These are phyloP conservation scores for Caiman crocodilus DNA, from an alignment of 2,797 vertebrate species.

Conservation along the genomic window DNA sequence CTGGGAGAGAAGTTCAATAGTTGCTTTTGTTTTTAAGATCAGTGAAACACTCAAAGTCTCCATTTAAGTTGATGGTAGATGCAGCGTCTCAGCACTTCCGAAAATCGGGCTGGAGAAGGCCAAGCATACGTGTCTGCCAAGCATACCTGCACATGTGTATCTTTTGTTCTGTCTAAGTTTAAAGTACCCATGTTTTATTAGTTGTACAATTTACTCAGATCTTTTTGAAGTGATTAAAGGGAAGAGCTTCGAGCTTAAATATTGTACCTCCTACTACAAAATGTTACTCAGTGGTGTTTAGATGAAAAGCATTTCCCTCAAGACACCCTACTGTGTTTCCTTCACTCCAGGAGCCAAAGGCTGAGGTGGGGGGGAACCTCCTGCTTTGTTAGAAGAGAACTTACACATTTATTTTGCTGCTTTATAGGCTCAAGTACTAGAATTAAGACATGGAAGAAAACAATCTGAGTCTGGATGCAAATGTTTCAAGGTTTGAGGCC, in stretches of 20 bases:
- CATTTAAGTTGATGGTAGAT: not conserved
- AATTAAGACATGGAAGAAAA: not conserved
- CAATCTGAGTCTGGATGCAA: too few relatives aligned
- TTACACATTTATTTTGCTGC: not conserved
- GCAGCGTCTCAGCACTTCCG: not conserved
- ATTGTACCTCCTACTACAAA: not conserved
- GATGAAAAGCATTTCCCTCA: not conserved
- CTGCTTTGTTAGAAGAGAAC: not conserved
- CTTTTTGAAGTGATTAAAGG: not conserved
- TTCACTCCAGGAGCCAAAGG: not conserved
- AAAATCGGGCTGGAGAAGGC: not conserved
- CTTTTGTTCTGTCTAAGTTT: not conserved
- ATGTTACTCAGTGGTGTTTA: not conserved
- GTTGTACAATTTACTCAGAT: not conserved
- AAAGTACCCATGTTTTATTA: not conserved
- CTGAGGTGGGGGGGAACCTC: not conserved
- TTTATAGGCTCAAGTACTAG: not conserved
- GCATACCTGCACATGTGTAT: not conserved
- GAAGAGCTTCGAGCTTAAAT: not conserved
- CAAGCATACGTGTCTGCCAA: not conserved
- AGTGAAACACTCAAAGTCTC: not conserved
- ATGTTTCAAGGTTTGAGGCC: too few relatives aligned
- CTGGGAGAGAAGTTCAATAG: not conserved
- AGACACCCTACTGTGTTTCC: fast-evolving
- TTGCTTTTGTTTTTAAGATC: conserved; percentile 1